Evolutionary conservation across 2,797 vertebrate genomes (phyloP).

Genomic region (Phrynocephalus forsythii): DNA sequence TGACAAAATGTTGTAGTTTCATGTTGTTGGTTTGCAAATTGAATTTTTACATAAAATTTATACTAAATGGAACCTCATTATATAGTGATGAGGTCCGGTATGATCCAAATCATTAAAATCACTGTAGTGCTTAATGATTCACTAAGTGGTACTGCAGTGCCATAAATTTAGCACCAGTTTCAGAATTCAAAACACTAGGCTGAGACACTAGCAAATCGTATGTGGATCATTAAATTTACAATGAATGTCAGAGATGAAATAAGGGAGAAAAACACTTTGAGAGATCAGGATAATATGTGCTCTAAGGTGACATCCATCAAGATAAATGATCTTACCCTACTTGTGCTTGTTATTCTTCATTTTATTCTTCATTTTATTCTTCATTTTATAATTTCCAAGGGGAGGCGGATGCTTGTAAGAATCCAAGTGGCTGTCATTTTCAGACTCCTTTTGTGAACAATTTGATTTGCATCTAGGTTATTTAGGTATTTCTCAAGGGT

Average conservation of each 20-base stretch:
- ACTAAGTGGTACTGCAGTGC: conserved; percentile 82
- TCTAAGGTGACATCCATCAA: conserved; percentile 87
- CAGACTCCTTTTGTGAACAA: conserved; percentile 71
- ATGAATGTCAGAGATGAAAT: conserved; percentile 88
- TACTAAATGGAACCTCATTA: conserved; percentile 86
- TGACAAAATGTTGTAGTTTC: conserved; percentile 84
- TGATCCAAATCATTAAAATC: conserved; percentile 87
- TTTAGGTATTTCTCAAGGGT: not conserved
- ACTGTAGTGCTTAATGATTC: conserved; percentile 87
- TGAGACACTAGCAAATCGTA: conserved; percentile 86
- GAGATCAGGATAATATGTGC: conserved; percentile 85
- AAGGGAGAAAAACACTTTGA: conserved; percentile 85
- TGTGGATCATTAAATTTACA: conserved; percentile 89
- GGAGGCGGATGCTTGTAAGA: conserved; percentile 72
- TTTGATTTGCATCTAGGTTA: conserved; percentile 70
- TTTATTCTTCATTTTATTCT: conserved; percentile 77
- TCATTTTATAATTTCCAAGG: conserved; percentile 81
- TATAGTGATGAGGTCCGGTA: conserved; percentile 83
- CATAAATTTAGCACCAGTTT: conserved; percentile 85
- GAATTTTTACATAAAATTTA: conserved; percentile 87
- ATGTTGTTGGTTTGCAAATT: conserved; percentile 86
- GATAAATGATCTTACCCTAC: conserved; percentile 84
- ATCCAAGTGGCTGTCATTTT: conserved; percentile 78
- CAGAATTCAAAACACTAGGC: conserved; percentile 84
- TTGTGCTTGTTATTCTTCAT: conserved; percentile 74